These are phyloP conservation scores for Centropus bengalensis DNA, from an alignment of 2,113 vertebrate genomes.

Conservation along the genomic window DNA sequence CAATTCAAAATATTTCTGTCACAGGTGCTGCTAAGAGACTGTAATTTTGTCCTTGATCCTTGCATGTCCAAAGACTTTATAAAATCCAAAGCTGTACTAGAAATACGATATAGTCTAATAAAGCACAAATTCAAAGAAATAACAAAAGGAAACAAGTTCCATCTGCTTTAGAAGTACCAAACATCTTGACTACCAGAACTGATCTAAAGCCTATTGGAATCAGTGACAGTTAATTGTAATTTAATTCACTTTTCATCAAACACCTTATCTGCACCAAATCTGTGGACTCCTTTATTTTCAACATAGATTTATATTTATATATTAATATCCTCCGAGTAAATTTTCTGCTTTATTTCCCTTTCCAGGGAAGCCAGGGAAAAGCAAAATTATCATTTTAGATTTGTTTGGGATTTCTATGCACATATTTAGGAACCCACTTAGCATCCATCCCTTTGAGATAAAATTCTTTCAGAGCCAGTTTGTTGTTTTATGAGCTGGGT, in stretches of 20 bases:
- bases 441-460: not conserved
- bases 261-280: not conserved
- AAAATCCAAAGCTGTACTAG: not conserved
- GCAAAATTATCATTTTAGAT: not conserved
- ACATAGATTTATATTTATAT: not conserved
- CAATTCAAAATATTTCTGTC: not conserved
- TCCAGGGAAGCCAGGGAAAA: not conserved
- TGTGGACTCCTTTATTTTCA: not conserved
- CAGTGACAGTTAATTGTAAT: not conserved
- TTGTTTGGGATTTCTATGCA: not conserved
- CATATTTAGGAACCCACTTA: not conserved
- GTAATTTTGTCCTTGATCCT: not conserved
- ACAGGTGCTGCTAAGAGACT: not conserved
- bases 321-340: not conserved
- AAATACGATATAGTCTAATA: not conserved
- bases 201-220: not conserved
- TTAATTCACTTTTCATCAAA: not conserved
- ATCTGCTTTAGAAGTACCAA: not conserved
- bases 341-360: not conserved
- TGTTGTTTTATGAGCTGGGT: not conserved
- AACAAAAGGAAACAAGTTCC: not conserved
- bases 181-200: not conserved
- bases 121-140: not conserved
- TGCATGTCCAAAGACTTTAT: not conserved
- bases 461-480: not conserved